Evolutionary conservation across 2,113 vertebrate genomes (phyloP), one percentile per base, ranked within the genome.

Genomic region (Crotophaga sulcirostris): DNA sequence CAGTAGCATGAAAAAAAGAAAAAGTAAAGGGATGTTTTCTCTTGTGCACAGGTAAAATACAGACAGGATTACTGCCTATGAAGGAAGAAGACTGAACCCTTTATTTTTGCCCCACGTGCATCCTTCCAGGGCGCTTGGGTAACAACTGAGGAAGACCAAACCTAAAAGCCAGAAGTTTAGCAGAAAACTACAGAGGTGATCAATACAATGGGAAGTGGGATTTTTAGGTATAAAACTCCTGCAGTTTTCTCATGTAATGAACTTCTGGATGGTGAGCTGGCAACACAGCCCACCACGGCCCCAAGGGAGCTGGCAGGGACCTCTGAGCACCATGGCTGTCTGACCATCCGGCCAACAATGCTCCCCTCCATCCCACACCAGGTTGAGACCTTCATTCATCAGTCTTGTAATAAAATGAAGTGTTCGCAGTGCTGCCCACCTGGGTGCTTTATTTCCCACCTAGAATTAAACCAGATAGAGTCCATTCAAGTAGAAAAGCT

Each of bases 271-370:
- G 12, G 31, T 2, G 34, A 93, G 33, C 45, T 55, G 70, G 26
- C 26, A 63, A 0, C 2, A 13, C 3, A 70, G 70, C 2, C 0
- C 17, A n/a, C 19, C 16, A 17, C 16, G 1, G 29, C 36, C 23
- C 66, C 55, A 52, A 54, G 44, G 64, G 52, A 44, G 33, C 52
- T 75, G 82, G 29, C 36, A 86, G n/a, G 51, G 62, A 47, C 36
- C n/a, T 52, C 55, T 36, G 44, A 68, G 56, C 56, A 38, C 36
- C 31, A 17, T 3, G 18, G 55, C 2, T 62, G 62, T 31, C 16
- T 26, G 31, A 51, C 10, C 56, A 20, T 5, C 62, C 66, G 68
- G 17, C 21, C 67, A 91, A 62, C 66, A 85, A 4, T 0, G 0
- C 10, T 78, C 7, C 64, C 33, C 42, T 34, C 36, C 87, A 45